These are phyloP conservation scores for Sesamia nonagrioides DNA, from an alignment of 1,140 invertebrate species.

Conservation along the genomic window DNA sequence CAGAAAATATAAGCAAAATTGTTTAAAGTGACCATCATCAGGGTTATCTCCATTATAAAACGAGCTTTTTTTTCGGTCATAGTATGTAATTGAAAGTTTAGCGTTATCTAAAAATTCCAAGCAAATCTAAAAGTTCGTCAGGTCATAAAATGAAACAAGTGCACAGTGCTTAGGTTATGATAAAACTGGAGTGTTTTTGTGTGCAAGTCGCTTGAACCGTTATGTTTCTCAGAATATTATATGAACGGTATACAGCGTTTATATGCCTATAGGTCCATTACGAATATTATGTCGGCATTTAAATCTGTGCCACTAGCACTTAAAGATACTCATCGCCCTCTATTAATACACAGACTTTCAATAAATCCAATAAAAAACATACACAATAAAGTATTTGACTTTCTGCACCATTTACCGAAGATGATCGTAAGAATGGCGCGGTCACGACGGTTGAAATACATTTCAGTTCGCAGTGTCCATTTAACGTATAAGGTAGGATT, in stretches of 20 bases:
- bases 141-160: slow-evolving; percentile 67
- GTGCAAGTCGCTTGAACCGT: slow-evolving; percentile 68
- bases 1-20: slow-evolving; percentile 24
- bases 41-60: slow-evolving; percentile 12
- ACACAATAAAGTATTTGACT: slow-evolving; percentile 26
- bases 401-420: slow-evolving; percentile 32
- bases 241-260: slow-evolving; percentile 73
- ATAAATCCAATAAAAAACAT: slow-evolving; percentile 67
- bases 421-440: slow-evolving; percentile 57
- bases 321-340: slow-evolving; percentile 71
- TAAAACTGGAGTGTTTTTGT: slow-evolving; percentile 78
- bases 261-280: slow-evolving; percentile 68
- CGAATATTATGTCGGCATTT: slow-evolving; percentile 74
- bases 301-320: slow-evolving; percentile 76
- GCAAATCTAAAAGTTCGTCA: slow-evolving; percentile 71
- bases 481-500: slow-evolving; percentile 61
- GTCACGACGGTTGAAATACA: slow-evolving; percentile 62
- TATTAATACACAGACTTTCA: slow-evolving; percentile 63
- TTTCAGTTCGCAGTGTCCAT: slow-evolving; percentile 54
- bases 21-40: slow-evolving; percentile 8
- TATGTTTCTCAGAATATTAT: slow-evolving; percentile 75
- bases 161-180: slow-evolving; percentile 65
- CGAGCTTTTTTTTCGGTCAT: not conserved
- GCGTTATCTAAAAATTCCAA: slow-evolving; percentile 56
- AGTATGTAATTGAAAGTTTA: slow-evolving; percentile 20